These are phyloP conservation scores for Aurelia sp. DNA, from an alignment of 30 jellyfish, hydroid and myxozoan genomes.

Conservation along the genomic window DNA sequence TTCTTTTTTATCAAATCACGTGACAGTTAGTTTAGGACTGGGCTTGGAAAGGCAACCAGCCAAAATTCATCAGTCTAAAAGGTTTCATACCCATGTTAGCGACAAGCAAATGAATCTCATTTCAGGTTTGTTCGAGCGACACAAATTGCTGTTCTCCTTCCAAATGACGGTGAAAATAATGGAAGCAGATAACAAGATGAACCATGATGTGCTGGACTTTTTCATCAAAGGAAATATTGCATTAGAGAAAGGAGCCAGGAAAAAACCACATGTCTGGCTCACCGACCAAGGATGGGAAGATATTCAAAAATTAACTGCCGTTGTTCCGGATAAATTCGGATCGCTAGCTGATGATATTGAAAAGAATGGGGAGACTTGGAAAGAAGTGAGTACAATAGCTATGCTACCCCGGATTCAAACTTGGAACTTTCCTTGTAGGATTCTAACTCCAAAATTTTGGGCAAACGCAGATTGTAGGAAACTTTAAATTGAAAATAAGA, in stretches of 20 bases:
- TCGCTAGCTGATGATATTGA: conserved; percentile 85
- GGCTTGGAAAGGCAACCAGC: no score
- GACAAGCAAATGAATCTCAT: neutral
- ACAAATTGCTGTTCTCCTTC: conserved; percentile 93
- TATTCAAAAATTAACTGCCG: conserved; percentile 68
- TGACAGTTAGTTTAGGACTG: no score
- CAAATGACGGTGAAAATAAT: conserved; percentile 94
- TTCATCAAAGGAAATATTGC: conserved; percentile 97
- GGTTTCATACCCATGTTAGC: neutral
- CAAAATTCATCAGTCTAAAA: neutral
- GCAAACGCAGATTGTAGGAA: no score
- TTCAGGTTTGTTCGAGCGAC: conserved; percentile 94
- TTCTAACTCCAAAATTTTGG: no score
- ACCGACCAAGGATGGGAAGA: conserved; percentile 99
- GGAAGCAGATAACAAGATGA: conserved; percentile 90
- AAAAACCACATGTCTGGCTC: conserved; percentile 88
- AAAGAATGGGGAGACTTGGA: conserved; percentile 77
- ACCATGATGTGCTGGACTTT: conserved; percentile 96
- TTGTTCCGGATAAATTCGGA: conserved; percentile 76
- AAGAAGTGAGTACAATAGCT: conserved; percentile 57
- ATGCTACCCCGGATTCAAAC: no score
- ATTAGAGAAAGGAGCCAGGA: conserved; percentile 89
- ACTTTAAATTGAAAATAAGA: no score
- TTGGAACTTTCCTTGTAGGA: no score
- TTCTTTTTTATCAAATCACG: no score